Evolutionary conservation across 2,888 invertebrate genomes (phyloP).

Genomic region (Zaprionus lineosus): DNA sequence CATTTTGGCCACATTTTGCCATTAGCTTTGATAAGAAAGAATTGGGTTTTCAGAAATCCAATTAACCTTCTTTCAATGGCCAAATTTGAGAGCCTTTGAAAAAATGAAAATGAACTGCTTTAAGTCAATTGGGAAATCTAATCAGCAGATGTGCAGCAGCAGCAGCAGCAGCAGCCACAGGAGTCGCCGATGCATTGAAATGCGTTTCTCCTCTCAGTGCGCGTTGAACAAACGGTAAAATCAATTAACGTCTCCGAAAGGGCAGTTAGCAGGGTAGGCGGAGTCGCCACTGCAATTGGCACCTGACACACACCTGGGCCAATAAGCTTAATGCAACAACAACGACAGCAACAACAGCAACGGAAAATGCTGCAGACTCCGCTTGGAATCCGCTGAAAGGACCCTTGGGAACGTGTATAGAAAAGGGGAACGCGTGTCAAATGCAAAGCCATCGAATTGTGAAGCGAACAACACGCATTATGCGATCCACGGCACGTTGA

Average conservation of each 20-base stretch:
- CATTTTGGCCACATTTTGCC: neutral
- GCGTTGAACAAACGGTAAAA: slow-evolving; percentile 46
- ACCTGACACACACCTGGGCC: slow-evolving; percentile 33
- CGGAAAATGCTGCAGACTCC: neutral
- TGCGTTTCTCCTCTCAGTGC: slow-evolving; percentile 34
- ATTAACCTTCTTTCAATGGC: slow-evolving; percentile 45
- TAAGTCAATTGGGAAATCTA: slow-evolving; percentile 41
- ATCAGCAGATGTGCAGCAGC: slow-evolving; percentile 42
- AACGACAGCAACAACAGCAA: slow-evolving; percentile 3
- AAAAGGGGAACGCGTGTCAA: slow-evolving; percentile 26
- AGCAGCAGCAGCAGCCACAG: slow-evolving; percentile 20
- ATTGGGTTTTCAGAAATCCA: slow-evolving; percentile 40
- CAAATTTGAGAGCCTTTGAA: slow-evolving; percentile 36
- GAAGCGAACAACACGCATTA: slow-evolving; percentile 27
- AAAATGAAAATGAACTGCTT: slow-evolving; percentile 11
- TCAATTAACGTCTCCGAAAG: slow-evolving; percentile 58
- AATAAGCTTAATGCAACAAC: slow-evolving; percentile 45
- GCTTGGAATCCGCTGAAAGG: too few relatives aligned
- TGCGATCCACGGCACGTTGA: slow-evolving; percentile 18
- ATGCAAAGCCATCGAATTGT: slow-evolving; percentile 23
- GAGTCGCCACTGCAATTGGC: slow-evolving; percentile 28
- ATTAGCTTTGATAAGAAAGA: slow-evolving; percentile 4
- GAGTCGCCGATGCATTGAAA: slow-evolving; percentile 35
- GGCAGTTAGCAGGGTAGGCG: slow-evolving; percentile 1
- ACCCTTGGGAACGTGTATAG: slow-evolving; percentile 1